Evolutionary conservation across 2,113 vertebrate species (phyloP), one percentile per base, ranked within the genome.

Genomic region (Illadopsis cleaveri): DNA sequence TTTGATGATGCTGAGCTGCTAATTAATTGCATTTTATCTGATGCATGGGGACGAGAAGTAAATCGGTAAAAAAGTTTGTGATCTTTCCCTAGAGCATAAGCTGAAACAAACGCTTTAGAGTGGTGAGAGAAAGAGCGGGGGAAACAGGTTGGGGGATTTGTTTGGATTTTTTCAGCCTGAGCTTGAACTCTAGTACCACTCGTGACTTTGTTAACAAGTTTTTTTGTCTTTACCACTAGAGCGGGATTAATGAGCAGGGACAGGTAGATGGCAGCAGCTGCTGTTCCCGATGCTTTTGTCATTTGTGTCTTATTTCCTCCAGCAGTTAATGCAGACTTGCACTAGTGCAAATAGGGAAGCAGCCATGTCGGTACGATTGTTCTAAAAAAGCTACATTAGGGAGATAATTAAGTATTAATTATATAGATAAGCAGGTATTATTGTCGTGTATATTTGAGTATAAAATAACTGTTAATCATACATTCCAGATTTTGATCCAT

Each of bases 321-420:
- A 16, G 18, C 2, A 33, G 24, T 37, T 78, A 61, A 50, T 38
- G 33, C 48, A 56, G 50, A 42, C 25, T 47, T 56, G 14, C 9
- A 2, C 5, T 18, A n/a, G 4, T 30, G 5, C 51, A 58, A 68
- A 19, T 3, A 15, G 18, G 22, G 23, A 21, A 54, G 45, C 15
- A 20, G 6, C 15, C 5, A 1, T 1, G 4, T 5, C 22, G 18
- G 9, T 7, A 31, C 7, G 1, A 17, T 5, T 4, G 16, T 24
- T 54, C 51, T 15, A 17, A 51, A 62, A 72, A 22, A 51, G 5
- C 57, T 54, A 20, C 8, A 35, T 3, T 5, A 20, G 15, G 18
- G 15, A 47, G 9, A 20, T 5, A 44, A 31, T 7, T 27, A 53
- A 66, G 69, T 47, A 76, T 69, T 54, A 54, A 82, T 44, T 13